A percentile compares a stretch with the other conserved stretches of the same genome.
Conservation (phyloP, 1,140 invertebrate genomes). For the Orussus abietinus region DNA sequence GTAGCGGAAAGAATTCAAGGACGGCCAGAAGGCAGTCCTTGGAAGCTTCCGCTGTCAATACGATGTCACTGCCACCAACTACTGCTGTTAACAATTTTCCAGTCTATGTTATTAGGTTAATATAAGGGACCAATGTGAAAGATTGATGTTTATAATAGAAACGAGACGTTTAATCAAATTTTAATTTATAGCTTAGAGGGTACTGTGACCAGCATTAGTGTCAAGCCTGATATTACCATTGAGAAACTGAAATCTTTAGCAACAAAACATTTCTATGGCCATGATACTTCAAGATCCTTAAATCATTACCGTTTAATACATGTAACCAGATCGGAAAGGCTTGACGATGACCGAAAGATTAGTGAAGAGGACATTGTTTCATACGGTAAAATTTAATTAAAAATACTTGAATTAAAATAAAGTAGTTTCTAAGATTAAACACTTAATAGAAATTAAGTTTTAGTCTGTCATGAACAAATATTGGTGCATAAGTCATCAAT, state of each 20-base stretch:
- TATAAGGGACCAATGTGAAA: too few relatives aligned
- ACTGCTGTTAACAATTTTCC: slow-evolving; percentile 32
- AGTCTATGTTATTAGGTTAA: slow-evolving; percentile 45
- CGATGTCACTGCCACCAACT: slow-evolving; percentile 27
- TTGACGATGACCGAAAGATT: slow-evolving; percentile 38
- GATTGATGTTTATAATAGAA: too few relatives aligned
- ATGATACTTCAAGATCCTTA: slow-evolving; percentile 31
- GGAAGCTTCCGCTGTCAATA: slow-evolving; percentile 25
- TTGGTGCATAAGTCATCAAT: too few relatives aligned
- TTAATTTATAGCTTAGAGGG: slow-evolving; percentile 39
- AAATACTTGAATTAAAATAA: too few relatives aligned
- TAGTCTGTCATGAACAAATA: too few relatives aligned
- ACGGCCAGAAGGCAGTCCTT: slow-evolving; percentile 31
- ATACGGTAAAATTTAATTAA: slow-evolving; percentile 34
- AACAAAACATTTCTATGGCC: slow-evolving; percentile 46
- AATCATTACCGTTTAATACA: slow-evolving; percentile 43
- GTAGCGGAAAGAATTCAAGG: slow-evolving; percentile 44
- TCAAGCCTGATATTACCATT: slow-evolving; percentile 40
- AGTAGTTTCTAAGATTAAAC: background rate
- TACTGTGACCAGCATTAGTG: slow-evolving; percentile 30
- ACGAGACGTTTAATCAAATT: slow-evolving; percentile 15
- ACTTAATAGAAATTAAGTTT: too few relatives aligned
- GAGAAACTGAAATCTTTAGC: slow-evolving; percentile 45
- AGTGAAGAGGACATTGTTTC: slow-evolving; percentile 37
- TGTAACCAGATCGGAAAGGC: slow-evolving; percentile 31